These are phyloP conservation scores for Caenorhabditis brenneri DNA, from an alignment of 1,140 invertebrate species.

Conservation along the genomic window DNA sequence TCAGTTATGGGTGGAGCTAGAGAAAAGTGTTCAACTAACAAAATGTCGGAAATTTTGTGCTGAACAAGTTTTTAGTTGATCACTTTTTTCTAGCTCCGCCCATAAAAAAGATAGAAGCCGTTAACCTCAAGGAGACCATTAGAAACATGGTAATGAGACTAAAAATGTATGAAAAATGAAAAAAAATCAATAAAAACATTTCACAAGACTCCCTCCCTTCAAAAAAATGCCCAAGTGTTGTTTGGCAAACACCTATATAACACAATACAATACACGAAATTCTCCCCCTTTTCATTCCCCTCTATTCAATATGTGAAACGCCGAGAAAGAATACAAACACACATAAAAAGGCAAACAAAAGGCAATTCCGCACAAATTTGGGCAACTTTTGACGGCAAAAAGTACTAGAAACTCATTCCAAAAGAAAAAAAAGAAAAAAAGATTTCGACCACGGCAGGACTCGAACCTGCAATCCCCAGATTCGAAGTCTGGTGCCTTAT, in stretches of 20 bases:
- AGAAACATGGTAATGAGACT: no score
- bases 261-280: constrained; percentile 40
- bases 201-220: not conserved
- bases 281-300: not conserved
- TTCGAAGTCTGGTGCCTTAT: no score
- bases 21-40: no score
- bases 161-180: no score
- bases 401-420: not conserved
- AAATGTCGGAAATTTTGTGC: no score
- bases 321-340: not conserved
- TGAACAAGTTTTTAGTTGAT: no score
- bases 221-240: not conserved
- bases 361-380: constrained; percentile 35
- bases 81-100: no score
- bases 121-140: no score
- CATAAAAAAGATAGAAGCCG: no score
- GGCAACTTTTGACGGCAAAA: not conserved
- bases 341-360: constrained; percentile 18
- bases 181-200: not conserved
- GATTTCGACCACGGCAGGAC: constrained; percentile 3
- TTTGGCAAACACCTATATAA: not conserved
- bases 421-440: not conserved
- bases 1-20: no score
- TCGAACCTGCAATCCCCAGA: constrained; percentile 31
- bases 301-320: not conserved